phyloP scores from a whole-genome alignment of 2,797 vertebrate genomes.

The Lepus oiostolus region DNA sequence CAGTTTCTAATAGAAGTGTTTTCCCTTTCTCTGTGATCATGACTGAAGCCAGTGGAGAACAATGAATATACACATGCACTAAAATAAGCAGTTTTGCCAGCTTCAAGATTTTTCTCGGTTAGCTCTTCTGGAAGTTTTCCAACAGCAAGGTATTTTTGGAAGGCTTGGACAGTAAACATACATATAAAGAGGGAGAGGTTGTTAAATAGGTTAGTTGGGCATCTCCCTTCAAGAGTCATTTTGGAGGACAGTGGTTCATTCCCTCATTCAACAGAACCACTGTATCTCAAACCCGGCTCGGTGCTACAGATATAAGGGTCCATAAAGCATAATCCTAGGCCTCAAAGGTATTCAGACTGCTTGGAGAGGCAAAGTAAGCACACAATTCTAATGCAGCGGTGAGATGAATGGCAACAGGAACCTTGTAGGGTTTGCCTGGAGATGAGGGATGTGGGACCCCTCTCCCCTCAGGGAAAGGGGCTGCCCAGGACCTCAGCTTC shows the following conservation, averaged over 20 bases:
- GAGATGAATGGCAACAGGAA: background rate
- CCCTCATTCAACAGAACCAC: slow-evolving; percentile 47
- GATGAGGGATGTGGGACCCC: background rate
- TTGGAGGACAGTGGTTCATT: background rate
- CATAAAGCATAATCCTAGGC: background rate
- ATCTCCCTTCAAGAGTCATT: slow-evolving; percentile 39
- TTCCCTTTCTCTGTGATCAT: slow-evolving; percentile 32
- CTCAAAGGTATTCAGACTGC: slow-evolving; percentile 8
- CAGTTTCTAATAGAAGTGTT: slow-evolving; percentile 36
- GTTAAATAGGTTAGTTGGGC: background rate
- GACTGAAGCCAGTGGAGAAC: slow-evolving; percentile 19
- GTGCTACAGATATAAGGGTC: background rate
- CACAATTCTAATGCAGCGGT: slow-evolving; percentile 17
- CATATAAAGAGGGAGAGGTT: background rate
- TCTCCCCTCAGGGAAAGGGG: background rate
- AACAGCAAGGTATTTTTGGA: slow-evolving; percentile 9
- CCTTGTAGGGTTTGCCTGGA: background rate
- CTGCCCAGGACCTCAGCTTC: background rate
- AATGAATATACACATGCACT: background rate
- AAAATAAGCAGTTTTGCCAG: slow-evolving; percentile 24
- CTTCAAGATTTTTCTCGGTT: slow-evolving; percentile 42
- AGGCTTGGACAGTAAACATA: background rate
- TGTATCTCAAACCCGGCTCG: slow-evolving; percentile 3
- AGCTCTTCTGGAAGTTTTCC: slow-evolving; percentile 12
- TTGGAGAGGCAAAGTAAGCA: background rate